Conservation (phyloP, 2,797 vertebrate genomes). For the Eidolon dupreanum region DNA sequence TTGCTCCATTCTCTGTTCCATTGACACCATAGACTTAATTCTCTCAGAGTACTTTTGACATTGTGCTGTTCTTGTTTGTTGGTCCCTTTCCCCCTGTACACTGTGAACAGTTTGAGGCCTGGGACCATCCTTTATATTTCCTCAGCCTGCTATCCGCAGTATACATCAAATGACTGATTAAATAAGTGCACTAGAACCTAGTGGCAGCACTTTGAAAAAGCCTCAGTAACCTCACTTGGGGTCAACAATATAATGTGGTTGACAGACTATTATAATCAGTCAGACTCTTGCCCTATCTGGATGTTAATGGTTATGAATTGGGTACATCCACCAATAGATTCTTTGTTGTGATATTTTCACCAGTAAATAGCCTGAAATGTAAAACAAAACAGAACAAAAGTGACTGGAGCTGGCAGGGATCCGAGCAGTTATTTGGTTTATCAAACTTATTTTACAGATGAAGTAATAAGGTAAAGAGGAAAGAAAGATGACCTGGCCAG, state of each 20-base stretch:
- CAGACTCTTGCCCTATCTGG: neutral
- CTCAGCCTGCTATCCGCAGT: neutral
- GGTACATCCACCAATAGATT: neutral
- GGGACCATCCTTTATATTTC: neutral
- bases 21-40: neutral
- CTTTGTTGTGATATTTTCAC: neutral
- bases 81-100: neutral
- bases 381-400: neutral
- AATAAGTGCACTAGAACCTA: neutral
- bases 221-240: neutral
- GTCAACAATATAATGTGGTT: neutral
- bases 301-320: neutral
- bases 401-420: neutral
- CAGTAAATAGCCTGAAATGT: neutral
- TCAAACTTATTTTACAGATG: neutral
- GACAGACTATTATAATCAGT: neutral
- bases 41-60: neutral
- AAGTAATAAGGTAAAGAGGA: neutral
- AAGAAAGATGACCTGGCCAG: neutral
- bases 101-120: neutral
- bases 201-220: neutral
- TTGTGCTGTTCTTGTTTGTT: no score
- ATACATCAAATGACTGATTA: neutral
- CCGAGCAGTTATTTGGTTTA: neutral
- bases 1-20: neutral